Conservation (phyloP, 2,113 vertebrate species). For the Monarcha castaneiventris region DNA sequence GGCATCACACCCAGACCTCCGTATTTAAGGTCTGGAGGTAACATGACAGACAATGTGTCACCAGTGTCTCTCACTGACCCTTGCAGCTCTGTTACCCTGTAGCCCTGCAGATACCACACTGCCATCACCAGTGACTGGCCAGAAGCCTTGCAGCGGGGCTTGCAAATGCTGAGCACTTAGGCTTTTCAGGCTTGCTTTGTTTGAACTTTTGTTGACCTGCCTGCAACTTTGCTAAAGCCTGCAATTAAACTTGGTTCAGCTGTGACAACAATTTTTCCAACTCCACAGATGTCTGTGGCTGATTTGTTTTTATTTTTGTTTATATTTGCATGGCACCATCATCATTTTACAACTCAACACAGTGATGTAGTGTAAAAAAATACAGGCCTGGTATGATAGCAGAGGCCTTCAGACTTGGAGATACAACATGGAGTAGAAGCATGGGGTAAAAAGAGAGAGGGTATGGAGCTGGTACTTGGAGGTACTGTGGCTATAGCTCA, state of each 20-base stretch:
- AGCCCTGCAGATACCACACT: not conserved
- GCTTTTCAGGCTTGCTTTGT: not conserved
- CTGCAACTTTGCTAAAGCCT: not conserved
- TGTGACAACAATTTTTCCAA: not conserved
- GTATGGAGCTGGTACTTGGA: not conserved
- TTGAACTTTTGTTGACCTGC: not conserved
- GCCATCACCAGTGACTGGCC: not conserved
- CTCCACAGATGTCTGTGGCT: not conserved
- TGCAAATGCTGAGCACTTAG: not conserved
- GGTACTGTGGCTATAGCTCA: not conserved
- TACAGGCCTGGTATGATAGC: not conserved
- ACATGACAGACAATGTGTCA: not conserved
- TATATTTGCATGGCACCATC: not conserved
- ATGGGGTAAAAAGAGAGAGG: not conserved
- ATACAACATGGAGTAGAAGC: not conserved
- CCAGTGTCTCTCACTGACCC: not conserved
- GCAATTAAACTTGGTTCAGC: not conserved
- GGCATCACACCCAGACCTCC: not conserved
- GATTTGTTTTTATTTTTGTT: not conserved
- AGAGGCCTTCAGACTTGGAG: not conserved
- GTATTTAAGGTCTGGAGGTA: fast-evolving
- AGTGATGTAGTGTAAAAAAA: not conserved
- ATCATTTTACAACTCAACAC: not conserved
- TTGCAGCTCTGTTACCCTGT: not conserved
- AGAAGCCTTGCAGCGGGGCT: too few relatives aligned